These are phyloP conservation scores for Dicentrarchus labrax DNA, from an alignment of 2,113 vertebrate species.

Conservation along the genomic window DNA sequence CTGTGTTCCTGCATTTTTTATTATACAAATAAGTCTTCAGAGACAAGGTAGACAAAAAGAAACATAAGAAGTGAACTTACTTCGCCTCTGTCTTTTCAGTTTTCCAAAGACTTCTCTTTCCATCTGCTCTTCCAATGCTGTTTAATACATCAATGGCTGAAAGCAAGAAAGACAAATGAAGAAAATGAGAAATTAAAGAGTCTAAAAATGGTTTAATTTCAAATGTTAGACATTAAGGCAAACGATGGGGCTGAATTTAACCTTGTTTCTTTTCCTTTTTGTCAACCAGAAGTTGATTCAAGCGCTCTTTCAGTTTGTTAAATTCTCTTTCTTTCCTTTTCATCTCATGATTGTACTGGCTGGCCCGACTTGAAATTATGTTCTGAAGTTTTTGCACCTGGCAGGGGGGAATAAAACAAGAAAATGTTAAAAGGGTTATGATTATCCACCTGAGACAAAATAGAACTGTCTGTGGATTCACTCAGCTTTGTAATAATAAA, in stretches of 20 bases:
- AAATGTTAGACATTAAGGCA: not conserved
- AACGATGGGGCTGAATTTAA: slow-evolving; percentile 53
- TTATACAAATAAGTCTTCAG: not conserved
- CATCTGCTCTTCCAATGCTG: slow-evolving; percentile 93
- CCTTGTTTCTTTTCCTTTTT: slow-evolving; percentile 95
- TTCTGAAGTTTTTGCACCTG: slow-evolving; percentile 96
- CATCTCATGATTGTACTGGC: slow-evolving; percentile 97
- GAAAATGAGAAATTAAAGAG: not conserved
- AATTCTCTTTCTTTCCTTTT: slow-evolving; percentile 97
- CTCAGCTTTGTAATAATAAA: not conserved
- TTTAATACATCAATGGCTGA: slow-evolving; percentile 95
- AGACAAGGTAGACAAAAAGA: not conserved
- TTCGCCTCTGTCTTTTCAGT: slow-evolving; percentile 93
- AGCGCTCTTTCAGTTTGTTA: slow-evolving; percentile 94
- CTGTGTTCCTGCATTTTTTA: not conserved
- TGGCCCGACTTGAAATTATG: slow-evolving; percentile 93
- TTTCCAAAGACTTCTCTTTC: slow-evolving; percentile 94
- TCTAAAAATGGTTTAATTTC: not conserved
- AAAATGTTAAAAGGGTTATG: not conserved
- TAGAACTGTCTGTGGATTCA: not conserved
- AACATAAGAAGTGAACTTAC: slow-evolving; percentile 65
- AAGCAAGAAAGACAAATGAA: slow-evolving; percentile 46
- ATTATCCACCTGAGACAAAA: not conserved
- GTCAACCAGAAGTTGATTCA: slow-evolving; percentile 94
- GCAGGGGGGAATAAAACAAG: slow-evolving; percentile 18